Conservation (phyloP, 1,140 invertebrate species). For the Cherax destructor region DNA sequence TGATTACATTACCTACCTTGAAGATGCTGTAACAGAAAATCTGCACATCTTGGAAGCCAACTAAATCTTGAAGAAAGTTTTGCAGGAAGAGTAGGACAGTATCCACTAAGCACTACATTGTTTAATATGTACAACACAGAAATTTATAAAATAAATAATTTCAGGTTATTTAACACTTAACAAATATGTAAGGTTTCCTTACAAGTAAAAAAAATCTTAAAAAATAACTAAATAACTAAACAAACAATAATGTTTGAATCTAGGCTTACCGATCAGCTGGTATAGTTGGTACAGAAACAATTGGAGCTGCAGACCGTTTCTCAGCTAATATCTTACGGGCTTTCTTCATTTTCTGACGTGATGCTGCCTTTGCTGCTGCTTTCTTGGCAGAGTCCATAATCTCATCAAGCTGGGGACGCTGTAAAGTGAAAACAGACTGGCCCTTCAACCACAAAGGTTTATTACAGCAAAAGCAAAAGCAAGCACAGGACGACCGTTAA, state of each 20-base stretch:
- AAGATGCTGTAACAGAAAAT: neutral
- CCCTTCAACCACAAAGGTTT: conserved; percentile 60
- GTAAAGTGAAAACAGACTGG: conserved; percentile 66
- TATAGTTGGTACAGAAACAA: conserved; percentile 95
- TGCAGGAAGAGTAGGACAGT: neutral
- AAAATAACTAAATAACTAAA: no score
- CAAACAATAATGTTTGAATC: neutral
- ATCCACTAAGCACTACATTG: neutral
- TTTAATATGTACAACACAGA: neutral
- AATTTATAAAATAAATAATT: neutral
- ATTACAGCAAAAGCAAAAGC: conserved; percentile 64
- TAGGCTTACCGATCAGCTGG: conserved; percentile 84
- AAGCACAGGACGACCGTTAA: conserved; percentile 56
- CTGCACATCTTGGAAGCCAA: neutral
- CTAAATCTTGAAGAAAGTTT: neutral
- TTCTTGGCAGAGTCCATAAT: conserved; percentile 74
- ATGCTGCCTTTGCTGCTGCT: conserved; percentile 77
- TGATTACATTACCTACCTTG: neutral
- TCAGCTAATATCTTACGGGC: conserved; percentile 87
- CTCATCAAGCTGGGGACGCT: conserved; percentile 71
- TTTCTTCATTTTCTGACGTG: conserved; percentile 84
- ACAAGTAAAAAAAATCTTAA: no score
- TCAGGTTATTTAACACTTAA: neutral
- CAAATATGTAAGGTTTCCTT: neutral
- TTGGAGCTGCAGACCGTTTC: conserved; percentile 91